Evolutionary conservation across 1,140 invertebrate species (phyloP).

Genomic region (Plutomurus gul): DNA sequence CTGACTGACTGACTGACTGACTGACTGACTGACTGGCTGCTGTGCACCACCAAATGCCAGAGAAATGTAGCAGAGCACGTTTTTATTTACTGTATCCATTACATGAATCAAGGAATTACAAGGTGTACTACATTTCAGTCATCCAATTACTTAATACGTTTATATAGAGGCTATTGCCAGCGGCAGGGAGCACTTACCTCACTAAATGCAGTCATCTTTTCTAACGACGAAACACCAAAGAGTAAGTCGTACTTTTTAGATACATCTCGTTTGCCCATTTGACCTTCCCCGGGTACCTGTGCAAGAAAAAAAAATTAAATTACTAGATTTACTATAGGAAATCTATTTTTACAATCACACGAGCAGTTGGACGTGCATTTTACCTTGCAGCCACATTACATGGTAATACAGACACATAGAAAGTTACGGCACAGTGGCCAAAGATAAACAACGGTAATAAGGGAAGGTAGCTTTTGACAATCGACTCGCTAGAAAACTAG

Average conservation of each 20-base stretch:
- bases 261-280: constrained; percentile 51
- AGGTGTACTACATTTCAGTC: neutral
- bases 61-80: no score
- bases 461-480: no score
- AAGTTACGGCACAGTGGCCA: no score
- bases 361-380: no score
- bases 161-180: neutral
- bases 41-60: no score
- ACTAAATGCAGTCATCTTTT: constrained; percentile 63
- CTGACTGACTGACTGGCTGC: no score
- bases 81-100: neutral
- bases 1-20: no score
- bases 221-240: constrained; percentile 63
- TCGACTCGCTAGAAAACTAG: no score
- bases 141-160: neutral
- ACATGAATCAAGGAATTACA: neutral
- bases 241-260: constrained; percentile 61
- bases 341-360: no score
- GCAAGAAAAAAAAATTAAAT: constrained; percentile 8
- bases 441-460: no score
- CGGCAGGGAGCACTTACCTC: constrained; percentile 55
- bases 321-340: neutral
- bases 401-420: no score
- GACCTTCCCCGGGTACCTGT: constrained; percentile 30
- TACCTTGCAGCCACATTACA: no score